Evolutionary conservation across 2,797 vertebrate species (phyloP).

Genomic region (Liasis olivaceus): DNA sequence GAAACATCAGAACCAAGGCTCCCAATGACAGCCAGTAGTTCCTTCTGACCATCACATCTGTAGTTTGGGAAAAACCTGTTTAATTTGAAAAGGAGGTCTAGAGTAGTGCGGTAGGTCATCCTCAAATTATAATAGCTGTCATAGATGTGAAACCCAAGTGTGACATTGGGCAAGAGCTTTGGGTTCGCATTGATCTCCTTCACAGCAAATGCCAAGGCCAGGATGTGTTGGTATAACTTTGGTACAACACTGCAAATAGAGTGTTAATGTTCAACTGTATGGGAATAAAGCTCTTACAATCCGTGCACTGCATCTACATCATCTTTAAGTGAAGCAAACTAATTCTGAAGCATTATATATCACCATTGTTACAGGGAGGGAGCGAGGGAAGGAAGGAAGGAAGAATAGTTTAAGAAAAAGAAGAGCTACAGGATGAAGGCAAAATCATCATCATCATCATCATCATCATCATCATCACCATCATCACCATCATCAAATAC

Average conservation of each 20-base stretch:
- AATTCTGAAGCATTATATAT: neutral
- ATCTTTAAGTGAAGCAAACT: neutral
- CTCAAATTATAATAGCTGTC: slow-evolving; percentile 7
- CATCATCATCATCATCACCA: too few relatives aligned
- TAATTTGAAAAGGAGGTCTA: slow-evolving; percentile 9
- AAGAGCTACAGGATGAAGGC: neutral
- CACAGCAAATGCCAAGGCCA: slow-evolving; percentile 17
- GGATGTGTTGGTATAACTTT: slow-evolving; percentile 20
- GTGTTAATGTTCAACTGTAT: neutral
- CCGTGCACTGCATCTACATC: neutral
- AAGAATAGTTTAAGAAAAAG: neutral
- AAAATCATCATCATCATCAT: neutral
- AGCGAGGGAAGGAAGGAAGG: neutral
- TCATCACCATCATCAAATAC: neutral
- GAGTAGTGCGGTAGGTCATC: neutral
- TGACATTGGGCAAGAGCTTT: slow-evolving; percentile 6
- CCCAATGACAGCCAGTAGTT: neutral
- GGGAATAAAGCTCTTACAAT: neutral
- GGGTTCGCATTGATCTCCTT: slow-evolving; percentile 11
- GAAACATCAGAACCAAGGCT: slow-evolving; percentile 18
- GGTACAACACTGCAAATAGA: neutral
- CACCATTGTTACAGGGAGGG: neutral
- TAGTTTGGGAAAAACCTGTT: slow-evolving; percentile 7
- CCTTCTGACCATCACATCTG: neutral
- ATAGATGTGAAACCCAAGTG: too few relatives aligned